Evolutionary conservation across 2,888 invertebrate genomes (phyloP).

Genomic region (Athetis lepigone): DNA sequence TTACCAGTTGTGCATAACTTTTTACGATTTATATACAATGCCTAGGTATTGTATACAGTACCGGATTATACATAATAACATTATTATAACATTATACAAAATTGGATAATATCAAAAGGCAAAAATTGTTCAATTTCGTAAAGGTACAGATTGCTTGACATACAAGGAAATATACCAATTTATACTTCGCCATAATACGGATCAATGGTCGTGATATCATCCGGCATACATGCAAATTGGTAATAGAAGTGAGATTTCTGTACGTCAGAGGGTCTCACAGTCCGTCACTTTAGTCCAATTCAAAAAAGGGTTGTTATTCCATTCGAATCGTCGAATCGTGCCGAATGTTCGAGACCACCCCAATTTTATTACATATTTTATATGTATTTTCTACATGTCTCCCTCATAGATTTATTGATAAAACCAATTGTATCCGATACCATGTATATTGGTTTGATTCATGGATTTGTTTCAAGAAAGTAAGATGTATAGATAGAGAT

Average conservation of each 20-base stretch:
- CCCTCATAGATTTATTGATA: constrained; percentile 10
- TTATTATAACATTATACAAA: no score
- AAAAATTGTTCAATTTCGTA: background rate
- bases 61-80: no score
- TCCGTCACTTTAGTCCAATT: constrained; percentile 29
- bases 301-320: constrained; percentile 47
- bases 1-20: no score
- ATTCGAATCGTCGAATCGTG: constrained; percentile 37
- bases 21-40: no score
- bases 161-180: constrained; percentile 21
- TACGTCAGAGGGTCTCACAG: constrained; percentile 12
- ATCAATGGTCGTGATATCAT: constrained; percentile 23
- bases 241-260: constrained; percentile 23
- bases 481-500: background rate
- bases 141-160: constrained; percentile 13
- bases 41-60: no score
- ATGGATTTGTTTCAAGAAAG: constrained; percentile 6
- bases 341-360: constrained; percentile 19
- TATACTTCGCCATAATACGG: constrained; percentile 2
- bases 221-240: constrained; percentile 33
- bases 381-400: constrained; percentile 3
- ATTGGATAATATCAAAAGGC: no score
- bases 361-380: constrained; percentile 20
- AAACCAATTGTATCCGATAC: constrained; percentile 1
- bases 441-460: background rate